These are phyloP conservation scores for Morelia viridis DNA, from an alignment of 2,797 vertebrate species.

Conservation along the genomic window DNA sequence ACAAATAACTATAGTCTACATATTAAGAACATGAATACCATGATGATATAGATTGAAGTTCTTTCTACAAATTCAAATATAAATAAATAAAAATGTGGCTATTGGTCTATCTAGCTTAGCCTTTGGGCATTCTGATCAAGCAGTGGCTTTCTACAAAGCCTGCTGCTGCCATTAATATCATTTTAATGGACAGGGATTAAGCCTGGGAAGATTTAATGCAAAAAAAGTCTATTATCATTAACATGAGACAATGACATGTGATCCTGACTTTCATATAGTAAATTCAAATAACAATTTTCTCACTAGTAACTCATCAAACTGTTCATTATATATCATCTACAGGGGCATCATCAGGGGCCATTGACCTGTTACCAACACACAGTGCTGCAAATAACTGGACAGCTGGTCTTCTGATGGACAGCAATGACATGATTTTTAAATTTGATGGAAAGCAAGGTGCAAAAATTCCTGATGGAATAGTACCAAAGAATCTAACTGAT, in stretches of 20 bases:
- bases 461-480: constrained; percentile 91
- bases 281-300: constrained; percentile 38
- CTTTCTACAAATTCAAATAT: not conserved
- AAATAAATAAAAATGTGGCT: not conserved
- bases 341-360: constrained; percentile 94
- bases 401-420: constrained; percentile 85
- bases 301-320: constrained; percentile 22
- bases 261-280: not conserved
- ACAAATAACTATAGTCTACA: not conserved
- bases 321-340: constrained; percentile 25
- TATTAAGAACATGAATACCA: not conserved
- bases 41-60: not conserved
- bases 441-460: constrained; percentile 94
- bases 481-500: constrained; percentile 93
- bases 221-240: not conserved
- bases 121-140: not conserved
- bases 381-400: constrained; percentile 90
- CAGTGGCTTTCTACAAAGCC: not conserved
- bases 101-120: not conserved
- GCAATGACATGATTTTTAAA: constrained; percentile 87
- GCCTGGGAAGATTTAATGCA: not conserved
- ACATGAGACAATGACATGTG: not conserved
- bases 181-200: not conserved
- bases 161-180: not conserved
- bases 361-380: constrained; percentile 90